A percentile compares a stretch with the other conserved stretches of the same genome.
These are phyloP conservation scores for Aethes cnicana DNA, from an alignment of 2,888 invertebrate species.

Conservation along the genomic window DNA sequence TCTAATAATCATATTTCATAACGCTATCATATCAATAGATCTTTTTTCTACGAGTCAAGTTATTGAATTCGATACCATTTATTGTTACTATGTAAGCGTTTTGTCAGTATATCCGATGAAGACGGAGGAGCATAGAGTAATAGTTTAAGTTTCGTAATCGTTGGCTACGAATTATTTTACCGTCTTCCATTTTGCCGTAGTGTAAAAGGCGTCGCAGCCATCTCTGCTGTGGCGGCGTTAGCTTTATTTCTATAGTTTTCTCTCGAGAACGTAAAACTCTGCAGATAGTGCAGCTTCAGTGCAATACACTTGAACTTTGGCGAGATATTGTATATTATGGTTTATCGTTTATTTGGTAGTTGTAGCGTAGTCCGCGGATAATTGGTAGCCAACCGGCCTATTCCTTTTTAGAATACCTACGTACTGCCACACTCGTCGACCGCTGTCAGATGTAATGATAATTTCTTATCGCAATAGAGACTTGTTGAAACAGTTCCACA, in stretches of 20 bases:
- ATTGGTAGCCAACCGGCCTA: slow-evolving; percentile 82
- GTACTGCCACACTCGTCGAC: slow-evolving; percentile 80
- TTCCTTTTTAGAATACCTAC: slow-evolving; percentile 55
- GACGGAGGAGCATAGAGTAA: slow-evolving; percentile 60
- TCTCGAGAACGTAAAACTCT: slow-evolving; percentile 47
- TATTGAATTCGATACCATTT: neutral
- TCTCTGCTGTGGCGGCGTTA: slow-evolving; percentile 38
- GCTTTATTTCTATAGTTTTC: slow-evolving; percentile 51
- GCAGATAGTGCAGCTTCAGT: slow-evolving; percentile 69
- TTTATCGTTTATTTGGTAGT: slow-evolving; percentile 58
- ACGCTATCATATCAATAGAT: slow-evolving; percentile 26
- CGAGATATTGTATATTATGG: slow-evolving; percentile 54
- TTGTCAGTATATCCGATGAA: slow-evolving; percentile 40
- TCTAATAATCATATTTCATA: slow-evolving; percentile 1
- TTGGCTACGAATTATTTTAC: slow-evolving; percentile 81
- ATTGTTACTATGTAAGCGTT: slow-evolving; percentile 21
- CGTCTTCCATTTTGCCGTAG: slow-evolving; percentile 75
- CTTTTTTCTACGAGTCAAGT: slow-evolving; percentile 26
- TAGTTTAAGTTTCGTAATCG: slow-evolving; percentile 58
- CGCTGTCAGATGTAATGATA: slow-evolving; percentile 66
- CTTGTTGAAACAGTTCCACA: slow-evolving; percentile 79
- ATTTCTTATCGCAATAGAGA: slow-evolving; percentile 76
- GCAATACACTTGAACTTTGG: slow-evolving; percentile 73
- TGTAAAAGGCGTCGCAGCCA: slow-evolving; percentile 39
- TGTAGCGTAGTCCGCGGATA: slow-evolving; percentile 61